Conservation (phyloP, 2,113 vertebrate genomes). For the Psephotus haematonotus region DNA sequence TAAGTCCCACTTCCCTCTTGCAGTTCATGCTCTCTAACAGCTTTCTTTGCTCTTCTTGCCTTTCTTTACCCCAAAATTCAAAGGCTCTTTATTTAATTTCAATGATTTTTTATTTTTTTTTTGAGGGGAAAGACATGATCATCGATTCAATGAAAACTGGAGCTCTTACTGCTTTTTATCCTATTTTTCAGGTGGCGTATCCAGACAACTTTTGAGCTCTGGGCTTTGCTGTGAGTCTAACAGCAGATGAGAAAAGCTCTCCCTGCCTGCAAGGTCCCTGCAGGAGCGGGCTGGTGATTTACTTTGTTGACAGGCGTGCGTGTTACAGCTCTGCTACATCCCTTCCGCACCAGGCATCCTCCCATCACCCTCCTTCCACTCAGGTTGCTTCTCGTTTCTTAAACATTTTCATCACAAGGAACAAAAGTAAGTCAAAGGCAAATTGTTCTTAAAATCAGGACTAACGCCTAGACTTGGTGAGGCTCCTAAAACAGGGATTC, state of each 20-base stretch:
- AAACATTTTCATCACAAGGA: slow-evolving; percentile 65
- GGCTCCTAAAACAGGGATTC: slow-evolving; percentile 20
- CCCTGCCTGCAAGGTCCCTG: background rate
- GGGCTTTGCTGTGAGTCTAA: background rate
- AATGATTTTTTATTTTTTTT: background rate
- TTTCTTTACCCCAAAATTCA: background rate
- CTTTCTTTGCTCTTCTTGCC: background rate
- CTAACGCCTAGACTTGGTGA: background rate
- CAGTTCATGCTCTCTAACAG: background rate
- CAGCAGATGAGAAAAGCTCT: background rate
- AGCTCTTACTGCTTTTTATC: background rate
- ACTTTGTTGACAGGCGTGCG: slow-evolving; percentile 64
- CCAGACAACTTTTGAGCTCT: background rate
- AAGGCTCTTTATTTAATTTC: background rate
- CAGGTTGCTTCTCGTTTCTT: slow-evolving; percentile 64
- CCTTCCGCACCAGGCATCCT: background rate
- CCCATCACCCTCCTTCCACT: slow-evolving; percentile 58
- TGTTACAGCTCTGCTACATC: slow-evolving; percentile 76
- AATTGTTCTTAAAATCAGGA: background rate
- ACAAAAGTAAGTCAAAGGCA: slow-evolving; percentile 20
- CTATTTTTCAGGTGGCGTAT: background rate
- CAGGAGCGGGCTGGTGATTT: slow-evolving; percentile 34
- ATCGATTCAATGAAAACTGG: background rate
- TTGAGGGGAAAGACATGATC: background rate
- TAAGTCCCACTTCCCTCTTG: background rate